Conservation (phyloP, 2,888 invertebrate genomes). For the Athripsodes cinereus region DNA sequence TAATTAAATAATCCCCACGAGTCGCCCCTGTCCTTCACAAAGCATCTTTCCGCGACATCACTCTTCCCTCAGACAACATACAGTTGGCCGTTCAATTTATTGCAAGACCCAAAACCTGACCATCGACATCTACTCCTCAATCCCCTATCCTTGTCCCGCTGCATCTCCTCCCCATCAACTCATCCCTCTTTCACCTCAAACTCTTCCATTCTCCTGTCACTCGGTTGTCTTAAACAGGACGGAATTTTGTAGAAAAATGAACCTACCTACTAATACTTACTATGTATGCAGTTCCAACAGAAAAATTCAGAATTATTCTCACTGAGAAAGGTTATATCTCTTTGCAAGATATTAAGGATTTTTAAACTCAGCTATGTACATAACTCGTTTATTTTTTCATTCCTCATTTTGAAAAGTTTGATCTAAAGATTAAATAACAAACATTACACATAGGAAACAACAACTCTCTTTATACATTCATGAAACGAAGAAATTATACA, state of each 20-base stretch:
- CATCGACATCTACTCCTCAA: background rate
- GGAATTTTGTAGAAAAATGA: constrained; percentile 1
- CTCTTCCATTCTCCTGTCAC: constrained; percentile 30
- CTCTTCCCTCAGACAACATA: background rate
- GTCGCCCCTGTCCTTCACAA: no score
- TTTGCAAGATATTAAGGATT: background rate
- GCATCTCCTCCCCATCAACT: constrained; percentile 29
- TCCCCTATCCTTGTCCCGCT: background rate
- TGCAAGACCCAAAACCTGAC: background rate
- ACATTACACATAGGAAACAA: background rate
- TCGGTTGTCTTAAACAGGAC: constrained; percentile 12
- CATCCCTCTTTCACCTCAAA: constrained; percentile 23
- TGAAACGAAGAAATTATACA: no score
- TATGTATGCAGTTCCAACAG: background rate
- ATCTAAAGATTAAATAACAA: background rate
- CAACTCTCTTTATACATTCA: no score
- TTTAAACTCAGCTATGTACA: background rate
- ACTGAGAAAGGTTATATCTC: background rate
- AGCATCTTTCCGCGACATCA: background rate
- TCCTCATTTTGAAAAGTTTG: no score
- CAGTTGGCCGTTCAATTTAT: background rate
- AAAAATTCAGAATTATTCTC: background rate
- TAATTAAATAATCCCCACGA: no score
- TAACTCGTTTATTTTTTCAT: no score
- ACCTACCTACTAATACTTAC: background rate